Evolutionary conservation across 2,797 vertebrate genomes (phyloP).

Genomic region (Hyperoplus immaculatus): DNA sequence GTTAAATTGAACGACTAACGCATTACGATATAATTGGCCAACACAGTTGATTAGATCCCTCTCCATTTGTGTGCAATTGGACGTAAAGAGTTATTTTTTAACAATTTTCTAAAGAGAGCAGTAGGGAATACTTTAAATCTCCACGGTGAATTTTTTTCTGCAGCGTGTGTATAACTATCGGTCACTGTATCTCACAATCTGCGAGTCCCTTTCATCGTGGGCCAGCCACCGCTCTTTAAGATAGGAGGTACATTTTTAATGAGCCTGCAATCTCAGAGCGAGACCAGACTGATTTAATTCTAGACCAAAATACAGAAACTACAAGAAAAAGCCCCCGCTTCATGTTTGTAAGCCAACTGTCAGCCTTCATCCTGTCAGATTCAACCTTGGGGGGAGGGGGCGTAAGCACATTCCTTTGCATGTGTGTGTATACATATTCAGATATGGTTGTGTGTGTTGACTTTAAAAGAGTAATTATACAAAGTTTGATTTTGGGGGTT

Average conservation of each 20-base stretch:
- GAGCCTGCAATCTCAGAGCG: slow-evolving; percentile 8
- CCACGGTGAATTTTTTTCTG: slow-evolving; percentile 11
- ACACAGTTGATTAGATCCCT: slow-evolving; percentile 31
- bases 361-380: slow-evolving; percentile 18
- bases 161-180: slow-evolving; percentile 18
- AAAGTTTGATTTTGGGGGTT: not conserved
- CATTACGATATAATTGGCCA: slow-evolving; percentile 28
- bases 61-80: not conserved
- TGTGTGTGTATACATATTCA: not conserved
- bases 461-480: slow-evolving; percentile 22
- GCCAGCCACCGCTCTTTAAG: not conserved
- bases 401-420: not conserved
- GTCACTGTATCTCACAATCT: slow-evolving; percentile 15
- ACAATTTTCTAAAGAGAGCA: slow-evolving; percentile 9
- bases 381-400: not conserved
- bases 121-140: slow-evolving; percentile 19
- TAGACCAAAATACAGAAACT: slow-evolving; percentile 10
- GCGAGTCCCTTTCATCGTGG: slow-evolving; percentile 7
- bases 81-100: not conserved
- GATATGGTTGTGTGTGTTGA: not conserved
- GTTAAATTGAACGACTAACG: slow-evolving; percentile 16
- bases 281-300: not conserved
- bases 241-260: slow-evolving; percentile 44
- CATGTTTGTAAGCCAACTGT: not conserved
- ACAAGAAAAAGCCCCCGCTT: slow-evolving; percentile 2